Conservation (phyloP, 2,888 invertebrate genomes). For the Mactromeris polynyma region DNA sequence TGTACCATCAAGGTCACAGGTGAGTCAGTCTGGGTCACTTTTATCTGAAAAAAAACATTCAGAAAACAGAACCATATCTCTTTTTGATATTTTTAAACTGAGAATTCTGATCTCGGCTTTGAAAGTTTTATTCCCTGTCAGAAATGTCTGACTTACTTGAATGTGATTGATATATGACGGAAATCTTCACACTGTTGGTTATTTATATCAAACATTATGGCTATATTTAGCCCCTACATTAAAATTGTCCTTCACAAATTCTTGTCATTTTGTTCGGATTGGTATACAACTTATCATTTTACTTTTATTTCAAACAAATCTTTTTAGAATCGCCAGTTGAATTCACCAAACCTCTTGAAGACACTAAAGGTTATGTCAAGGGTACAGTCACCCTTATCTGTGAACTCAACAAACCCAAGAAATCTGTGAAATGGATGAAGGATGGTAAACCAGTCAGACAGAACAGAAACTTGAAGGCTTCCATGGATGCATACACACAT, state of each 20-base stretch:
- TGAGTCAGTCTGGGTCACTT: constrained; percentile 59
- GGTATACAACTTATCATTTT: too few relatives aligned
- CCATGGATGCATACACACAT: constrained; percentile 90
- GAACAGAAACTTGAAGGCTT: constrained; percentile 93
- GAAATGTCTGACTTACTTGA: too few relatives aligned
- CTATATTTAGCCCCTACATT: too few relatives aligned
- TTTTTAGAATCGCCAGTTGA: constrained; percentile 62
- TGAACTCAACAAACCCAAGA: constrained; percentile 97
- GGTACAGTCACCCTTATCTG: constrained; percentile 93
- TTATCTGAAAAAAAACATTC: too few relatives aligned
- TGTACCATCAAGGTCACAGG: constrained; percentile 84
- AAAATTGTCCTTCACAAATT: too few relatives aligned
- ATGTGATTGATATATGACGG: too few relatives aligned
- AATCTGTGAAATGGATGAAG: constrained; percentile 96
- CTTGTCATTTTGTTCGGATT: too few relatives aligned
- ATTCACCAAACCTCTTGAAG: constrained; percentile 67
- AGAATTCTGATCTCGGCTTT: too few relatives aligned
- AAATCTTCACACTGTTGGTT: neutral
- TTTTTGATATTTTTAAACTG: too few relatives aligned
- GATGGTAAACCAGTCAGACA: constrained; percentile 92
- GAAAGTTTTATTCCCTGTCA: too few relatives aligned
- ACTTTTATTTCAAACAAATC: neutral
- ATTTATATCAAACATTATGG: too few relatives aligned
- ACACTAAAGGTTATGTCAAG: constrained; percentile 73
- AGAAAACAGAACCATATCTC: too few relatives aligned